Base-by-base conservation (phyloP, 2,797 vertebrate species). In the Oreortyx pictus region DNA sequence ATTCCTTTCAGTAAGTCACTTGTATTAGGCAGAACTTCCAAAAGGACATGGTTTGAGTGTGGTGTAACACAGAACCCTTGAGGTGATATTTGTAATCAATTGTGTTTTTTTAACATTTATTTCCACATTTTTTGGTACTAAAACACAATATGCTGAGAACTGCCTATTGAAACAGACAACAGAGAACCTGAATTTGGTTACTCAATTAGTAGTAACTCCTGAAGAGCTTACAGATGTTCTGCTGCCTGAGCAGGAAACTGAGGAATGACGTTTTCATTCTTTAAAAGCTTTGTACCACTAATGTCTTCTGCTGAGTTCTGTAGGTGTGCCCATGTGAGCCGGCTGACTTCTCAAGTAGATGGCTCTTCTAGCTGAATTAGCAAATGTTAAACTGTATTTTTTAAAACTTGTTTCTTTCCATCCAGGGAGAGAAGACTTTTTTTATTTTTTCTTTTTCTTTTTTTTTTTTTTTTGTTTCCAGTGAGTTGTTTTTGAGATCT, bases 401-500 rank as follows among this genome's bases (percentile, higher is more conserved):
- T 29, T 57, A 14, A 59, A 84, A 35, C 19, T 35, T 81, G 37
- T 2, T 86, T 49, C 73, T 71, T 95, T 94, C 91, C 75, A 31
- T 64, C 60, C 64, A 68, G 31, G 41, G 54, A 72, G 74, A 22
- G 62, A 43, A 20, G 61, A 31, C 67, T 72, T 85, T 37, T 37
- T 37, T 37, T 37, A 9, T 22, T 39, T 20, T 68, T 72, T 83
- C 37, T 37, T 37, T 37, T 10, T 37, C 37, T 37, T 92, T 52
- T 86, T 70, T 94, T 44, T 47, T 22, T 39, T 20, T 68, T 72
- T 83, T 92, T 52, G 88, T 65, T 94, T 44, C 86, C 50, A 67
- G 31, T 52, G 56, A 50, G 47, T 78, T 96, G 73, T 80, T 88
- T 93, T 94, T 92, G 82, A 95, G 92, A 91, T 94, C 72, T 92